Percentiles rank a stretch among this genome's conserved stretches.
Evolutionary conservation across 2,113 vertebrate species (phyloP).

Genomic region (Melospiza melodia): DNA sequence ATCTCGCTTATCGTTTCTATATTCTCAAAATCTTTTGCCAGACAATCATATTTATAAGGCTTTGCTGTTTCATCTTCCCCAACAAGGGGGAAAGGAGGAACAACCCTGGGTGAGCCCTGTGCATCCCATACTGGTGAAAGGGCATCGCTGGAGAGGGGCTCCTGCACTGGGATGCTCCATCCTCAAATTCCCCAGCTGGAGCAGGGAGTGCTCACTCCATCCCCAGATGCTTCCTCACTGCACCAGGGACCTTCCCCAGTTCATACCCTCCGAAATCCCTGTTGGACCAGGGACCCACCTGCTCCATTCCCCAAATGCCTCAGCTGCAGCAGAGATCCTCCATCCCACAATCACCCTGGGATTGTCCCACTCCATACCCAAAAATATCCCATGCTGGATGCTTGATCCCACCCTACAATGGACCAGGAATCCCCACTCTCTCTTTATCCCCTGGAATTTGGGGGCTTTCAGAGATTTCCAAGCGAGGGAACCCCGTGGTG

Average conservation of each 20-base stretch:
- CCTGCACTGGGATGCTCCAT: not conserved
- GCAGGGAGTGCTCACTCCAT: not conserved
- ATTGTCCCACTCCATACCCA: not conserved
- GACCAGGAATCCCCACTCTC: not conserved
- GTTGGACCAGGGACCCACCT: not conserved
- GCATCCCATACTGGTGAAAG: not conserved
- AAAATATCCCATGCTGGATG: not conserved
- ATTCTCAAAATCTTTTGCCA: too few relatives aligned
- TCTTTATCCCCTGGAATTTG: not conserved
- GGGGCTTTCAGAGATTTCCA: not conserved
- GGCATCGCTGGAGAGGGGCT: not conserved
- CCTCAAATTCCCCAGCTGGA: not conserved
- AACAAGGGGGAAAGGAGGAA: not conserved
- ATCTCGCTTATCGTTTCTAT: too few relatives aligned
- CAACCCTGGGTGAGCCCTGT: too few relatives aligned
- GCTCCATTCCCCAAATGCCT: not conserved
- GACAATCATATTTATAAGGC: too few relatives aligned
- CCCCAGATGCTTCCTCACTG: not conserved
- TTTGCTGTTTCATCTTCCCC: too few relatives aligned
- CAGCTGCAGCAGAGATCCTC: not conserved
- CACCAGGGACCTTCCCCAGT: not conserved
- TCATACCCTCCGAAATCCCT: not conserved
- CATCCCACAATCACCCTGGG: not conserved
- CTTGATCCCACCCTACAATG: not conserved
- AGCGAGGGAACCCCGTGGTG: accelerated